Conservation (phyloP, 2,113 vertebrate species). For the Phodopus roborovskii region DNA sequence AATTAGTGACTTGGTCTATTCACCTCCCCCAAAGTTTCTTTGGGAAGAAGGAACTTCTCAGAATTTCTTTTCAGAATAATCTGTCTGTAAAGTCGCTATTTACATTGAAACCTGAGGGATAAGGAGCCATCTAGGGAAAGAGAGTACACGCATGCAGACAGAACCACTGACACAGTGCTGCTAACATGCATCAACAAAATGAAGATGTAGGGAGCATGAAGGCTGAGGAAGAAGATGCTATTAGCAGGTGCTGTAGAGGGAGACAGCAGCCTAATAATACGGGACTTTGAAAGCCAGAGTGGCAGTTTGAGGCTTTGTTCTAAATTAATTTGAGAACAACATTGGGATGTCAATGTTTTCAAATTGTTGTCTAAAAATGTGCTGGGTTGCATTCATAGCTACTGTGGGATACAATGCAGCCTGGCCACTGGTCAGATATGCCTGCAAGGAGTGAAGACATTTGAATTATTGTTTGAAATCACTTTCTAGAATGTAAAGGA, state of each 20-base stretch:
- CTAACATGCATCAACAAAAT: background rate
- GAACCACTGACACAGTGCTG: background rate
- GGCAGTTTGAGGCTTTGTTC: slow-evolving; percentile 24
- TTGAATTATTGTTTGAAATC: slow-evolving; percentile 41
- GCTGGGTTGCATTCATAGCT: background rate
- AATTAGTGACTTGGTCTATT: slow-evolving; percentile 28
- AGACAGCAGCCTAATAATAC: background rate
- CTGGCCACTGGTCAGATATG: background rate
- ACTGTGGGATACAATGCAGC: background rate
- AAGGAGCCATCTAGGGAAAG: background rate
- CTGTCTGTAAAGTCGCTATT: slow-evolving; percentile 36
- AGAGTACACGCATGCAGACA: background rate
- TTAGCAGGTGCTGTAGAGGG: background rate
- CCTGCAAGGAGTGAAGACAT: background rate
- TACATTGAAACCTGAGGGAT: slow-evolving; percentile 16
- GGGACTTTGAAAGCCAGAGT: background rate
- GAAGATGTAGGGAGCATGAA: background rate
- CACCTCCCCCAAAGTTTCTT: background rate
- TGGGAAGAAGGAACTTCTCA: background rate
- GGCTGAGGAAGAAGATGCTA: background rate
- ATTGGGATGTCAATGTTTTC: background rate
- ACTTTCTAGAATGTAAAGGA: slow-evolving; percentile 48
- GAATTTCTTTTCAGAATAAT: slow-evolving; percentile 47
- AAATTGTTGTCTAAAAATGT: background rate
- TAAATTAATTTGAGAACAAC: background rate